These are phyloP conservation scores for Sciurus vulgaris DNA, from an alignment of 2,797 vertebrate genomes.

Conservation along the genomic window DNA sequence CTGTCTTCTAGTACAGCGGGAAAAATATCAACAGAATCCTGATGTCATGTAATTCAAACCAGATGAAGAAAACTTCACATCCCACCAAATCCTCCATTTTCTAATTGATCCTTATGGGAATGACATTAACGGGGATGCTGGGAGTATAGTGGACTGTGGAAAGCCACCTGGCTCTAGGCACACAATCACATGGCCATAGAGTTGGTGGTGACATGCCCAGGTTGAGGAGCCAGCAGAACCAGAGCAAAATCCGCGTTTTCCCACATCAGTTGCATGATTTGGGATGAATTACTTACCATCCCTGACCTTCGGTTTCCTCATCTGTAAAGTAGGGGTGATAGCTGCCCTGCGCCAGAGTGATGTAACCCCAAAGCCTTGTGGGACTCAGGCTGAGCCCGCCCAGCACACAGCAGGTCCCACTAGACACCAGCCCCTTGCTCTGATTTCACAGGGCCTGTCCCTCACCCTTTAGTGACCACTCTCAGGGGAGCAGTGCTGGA, in stretches of 20 bases:
- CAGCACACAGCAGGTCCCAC: accelerated
- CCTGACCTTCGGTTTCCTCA: neutral
- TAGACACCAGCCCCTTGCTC: neutral
- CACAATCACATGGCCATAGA: accelerated
- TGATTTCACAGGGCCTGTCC: neutral
- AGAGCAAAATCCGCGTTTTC: neutral
- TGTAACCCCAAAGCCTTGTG: neutral
- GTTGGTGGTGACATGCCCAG: too few relatives aligned
- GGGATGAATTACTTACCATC: neutral
- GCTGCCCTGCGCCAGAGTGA: neutral
- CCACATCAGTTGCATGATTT: neutral
- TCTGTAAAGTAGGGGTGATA: neutral
- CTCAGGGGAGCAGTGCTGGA: accelerated
- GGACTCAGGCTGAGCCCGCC: accelerated
- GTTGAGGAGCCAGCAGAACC: neutral
- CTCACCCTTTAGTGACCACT: accelerated
- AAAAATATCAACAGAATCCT: constrained; percentile 52
- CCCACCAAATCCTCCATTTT: neutral
- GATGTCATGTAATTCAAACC: constrained; percentile 71
- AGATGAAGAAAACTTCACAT: constrained; percentile 28
- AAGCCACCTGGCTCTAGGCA: neutral
- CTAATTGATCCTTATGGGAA: neutral
- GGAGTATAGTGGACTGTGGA: neutral
- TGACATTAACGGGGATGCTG: neutral
- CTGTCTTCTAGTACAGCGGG: constrained; percentile 56